Evolutionary conservation across 2,797 vertebrate genomes (phyloP).

Genomic region (Microhierax caerulescens): DNA sequence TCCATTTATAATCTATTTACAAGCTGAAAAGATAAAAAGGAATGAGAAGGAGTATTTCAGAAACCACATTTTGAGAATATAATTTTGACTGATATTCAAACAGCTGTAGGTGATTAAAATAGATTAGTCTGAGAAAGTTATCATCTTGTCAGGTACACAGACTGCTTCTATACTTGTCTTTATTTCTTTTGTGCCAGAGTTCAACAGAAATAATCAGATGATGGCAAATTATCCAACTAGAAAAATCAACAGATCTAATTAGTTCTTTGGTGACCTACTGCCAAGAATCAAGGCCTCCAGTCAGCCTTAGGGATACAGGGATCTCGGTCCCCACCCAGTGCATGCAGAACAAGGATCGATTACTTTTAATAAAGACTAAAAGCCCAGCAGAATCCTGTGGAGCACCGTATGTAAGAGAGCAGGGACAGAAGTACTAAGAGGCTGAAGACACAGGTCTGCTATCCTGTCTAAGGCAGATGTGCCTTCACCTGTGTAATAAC

Average conservation of each 20-base stretch:
- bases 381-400: neutral
- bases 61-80: neutral
- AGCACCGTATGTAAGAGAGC: neutral
- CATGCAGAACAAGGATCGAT: neutral
- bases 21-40: neutral
- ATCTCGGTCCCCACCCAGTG: neutral
- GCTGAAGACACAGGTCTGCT: neutral
- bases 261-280: neutral
- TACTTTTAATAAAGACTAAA: neutral
- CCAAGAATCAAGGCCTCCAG: neutral
- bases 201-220: neutral
- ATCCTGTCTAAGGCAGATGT: neutral
- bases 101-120: neutral
- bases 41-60: neutral
- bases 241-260: neutral
- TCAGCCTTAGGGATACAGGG: neutral
- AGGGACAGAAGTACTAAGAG: neutral
- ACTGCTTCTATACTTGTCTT: neutral
- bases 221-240: neutral
- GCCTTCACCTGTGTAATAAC: accelerated
- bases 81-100: neutral
- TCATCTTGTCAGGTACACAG: neutral
- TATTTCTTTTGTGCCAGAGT: neutral
- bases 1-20: neutral
- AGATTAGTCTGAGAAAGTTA: neutral